Conservation (phyloP, 2,113 vertebrate species). For the Andinoacara biseriatus region DNA sequence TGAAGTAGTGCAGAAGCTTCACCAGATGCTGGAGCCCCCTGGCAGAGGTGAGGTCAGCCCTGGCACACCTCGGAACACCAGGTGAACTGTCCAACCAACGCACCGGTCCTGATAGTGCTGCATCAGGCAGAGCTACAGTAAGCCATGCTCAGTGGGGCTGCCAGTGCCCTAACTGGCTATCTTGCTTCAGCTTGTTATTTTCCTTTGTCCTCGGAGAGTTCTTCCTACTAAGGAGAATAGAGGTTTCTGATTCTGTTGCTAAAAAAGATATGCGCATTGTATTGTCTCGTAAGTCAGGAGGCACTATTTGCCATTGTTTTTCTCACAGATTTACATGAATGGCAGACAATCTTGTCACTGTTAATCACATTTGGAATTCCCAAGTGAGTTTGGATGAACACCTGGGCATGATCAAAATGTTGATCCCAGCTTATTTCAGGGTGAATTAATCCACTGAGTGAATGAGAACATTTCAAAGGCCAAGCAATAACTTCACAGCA, state of each 20-base stretch:
- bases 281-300: background rate
- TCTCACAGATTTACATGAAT: background rate
- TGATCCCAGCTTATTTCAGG: background rate
- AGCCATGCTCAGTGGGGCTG: conserved; percentile 40
- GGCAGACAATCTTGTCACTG: conserved; percentile 9
- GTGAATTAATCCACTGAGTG: background rate
- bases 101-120: conserved; percentile 58
- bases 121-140: conserved; percentile 36
- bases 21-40: conserved; percentile 43
- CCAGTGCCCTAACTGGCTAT: conserved; percentile 41
- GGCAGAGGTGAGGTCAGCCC: conserved; percentile 36
- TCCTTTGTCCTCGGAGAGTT: conserved; percentile 2
- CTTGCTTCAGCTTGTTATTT: conserved; percentile 33
- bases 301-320: background rate
- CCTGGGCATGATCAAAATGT: background rate
- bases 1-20: conserved; percentile 46
- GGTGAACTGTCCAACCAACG: conserved; percentile 48
- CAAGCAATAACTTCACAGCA: background rate
- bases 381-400: background rate
- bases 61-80: conserved; percentile 62
- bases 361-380: conserved; percentile 10
- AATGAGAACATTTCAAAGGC: background rate
- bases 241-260: conserved; percentile 29
- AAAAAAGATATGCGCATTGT: background rate
- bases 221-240: background rate